These are phyloP conservation scores for Drosophila algonquin DNA, from an alignment of 2,888 invertebrate genomes.

Conservation along the genomic window DNA sequence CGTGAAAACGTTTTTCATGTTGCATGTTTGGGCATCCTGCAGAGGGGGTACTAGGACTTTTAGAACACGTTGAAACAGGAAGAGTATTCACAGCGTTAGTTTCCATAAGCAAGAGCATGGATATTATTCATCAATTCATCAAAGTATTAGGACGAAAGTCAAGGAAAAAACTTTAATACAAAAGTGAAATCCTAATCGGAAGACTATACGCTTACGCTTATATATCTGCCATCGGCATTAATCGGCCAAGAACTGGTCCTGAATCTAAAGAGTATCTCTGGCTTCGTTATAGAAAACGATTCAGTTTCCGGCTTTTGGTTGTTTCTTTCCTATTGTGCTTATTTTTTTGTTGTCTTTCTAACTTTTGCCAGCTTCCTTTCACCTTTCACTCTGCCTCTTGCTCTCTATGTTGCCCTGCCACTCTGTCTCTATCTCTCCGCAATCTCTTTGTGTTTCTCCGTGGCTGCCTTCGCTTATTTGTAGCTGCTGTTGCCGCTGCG, in stretches of 20 bases:
- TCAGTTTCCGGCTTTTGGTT: not conserved
- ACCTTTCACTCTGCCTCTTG: not conserved
- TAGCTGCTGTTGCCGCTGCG: conserved; percentile 4
- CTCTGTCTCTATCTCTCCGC: not conserved
- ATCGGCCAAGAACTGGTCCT: not conserved
- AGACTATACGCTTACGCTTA: not conserved
- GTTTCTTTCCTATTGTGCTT: not conserved
- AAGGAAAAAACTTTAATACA: too few species aligned
- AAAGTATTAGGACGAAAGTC: too few species aligned
- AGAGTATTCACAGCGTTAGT: too few species aligned
- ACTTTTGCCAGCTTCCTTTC: conserved; percentile 8
- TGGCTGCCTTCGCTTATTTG: not conserved
- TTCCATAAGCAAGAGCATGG: too few species aligned
- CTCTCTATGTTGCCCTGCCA: not conserved
- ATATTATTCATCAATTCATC: too few species aligned
- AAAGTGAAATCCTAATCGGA: not conserved
- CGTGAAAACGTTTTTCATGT: conserved; percentile 9
- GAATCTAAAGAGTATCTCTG: not conserved
- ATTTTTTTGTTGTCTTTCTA: conserved; percentile 11
- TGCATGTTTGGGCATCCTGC: too few species aligned
- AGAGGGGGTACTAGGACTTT: too few species aligned
- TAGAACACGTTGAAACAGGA: too few species aligned
- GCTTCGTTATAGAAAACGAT: not conserved
- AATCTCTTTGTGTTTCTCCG: not conserved
- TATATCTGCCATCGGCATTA: not conserved